Percentiles rank a stretch among this genome's conserved stretches.
Conservation (phyloP, 2,888 invertebrate species). For the Lypha dubia region DNA sequence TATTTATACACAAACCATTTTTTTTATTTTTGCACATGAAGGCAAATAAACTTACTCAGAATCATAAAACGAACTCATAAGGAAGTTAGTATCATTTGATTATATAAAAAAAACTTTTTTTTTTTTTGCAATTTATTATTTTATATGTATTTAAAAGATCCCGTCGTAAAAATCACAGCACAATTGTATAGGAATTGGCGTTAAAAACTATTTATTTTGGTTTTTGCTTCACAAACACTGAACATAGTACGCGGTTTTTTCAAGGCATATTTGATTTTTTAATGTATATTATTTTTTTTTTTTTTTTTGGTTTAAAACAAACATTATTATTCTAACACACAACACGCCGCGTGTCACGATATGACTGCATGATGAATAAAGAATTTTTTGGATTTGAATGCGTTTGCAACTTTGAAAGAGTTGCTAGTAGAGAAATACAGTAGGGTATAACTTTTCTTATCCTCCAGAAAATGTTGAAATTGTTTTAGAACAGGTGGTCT, state of each 20-base stretch:
- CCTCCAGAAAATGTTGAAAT: neutral
- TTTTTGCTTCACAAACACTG: conserved; percentile 10
- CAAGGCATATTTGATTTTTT: conserved; percentile 31
- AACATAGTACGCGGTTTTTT: conserved; percentile 20
- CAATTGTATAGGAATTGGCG: neutral
- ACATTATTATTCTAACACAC: conserved; percentile 55
- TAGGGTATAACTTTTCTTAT: neutral
- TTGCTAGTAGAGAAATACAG: neutral
- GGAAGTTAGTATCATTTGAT: conserved; percentile 67
- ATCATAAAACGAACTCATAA: conserved; percentile 81
- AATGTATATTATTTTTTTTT: conserved; percentile 1
- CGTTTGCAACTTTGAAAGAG: conserved; percentile 58
- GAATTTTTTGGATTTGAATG: conserved; percentile 49
- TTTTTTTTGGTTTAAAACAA: conserved; percentile 5
- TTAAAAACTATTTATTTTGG: conserved; percentile 9
- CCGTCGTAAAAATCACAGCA: conserved; percentile 16
- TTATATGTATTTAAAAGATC: conserved; percentile 1
- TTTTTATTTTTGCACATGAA: neutral
- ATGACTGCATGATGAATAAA: conserved; percentile 51
- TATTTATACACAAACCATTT: neutral
- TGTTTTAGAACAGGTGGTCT: too few species aligned
- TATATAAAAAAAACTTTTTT: conserved; percentile 10
- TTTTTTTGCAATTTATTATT: neutral
- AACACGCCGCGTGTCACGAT: conserved; percentile 62
- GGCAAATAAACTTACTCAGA: conserved; percentile 79